phyloP scores from a whole-genome alignment of 30 jellyfish, hydroid and myxozoan genomes.

The Euphysa ruthae region DNA sequence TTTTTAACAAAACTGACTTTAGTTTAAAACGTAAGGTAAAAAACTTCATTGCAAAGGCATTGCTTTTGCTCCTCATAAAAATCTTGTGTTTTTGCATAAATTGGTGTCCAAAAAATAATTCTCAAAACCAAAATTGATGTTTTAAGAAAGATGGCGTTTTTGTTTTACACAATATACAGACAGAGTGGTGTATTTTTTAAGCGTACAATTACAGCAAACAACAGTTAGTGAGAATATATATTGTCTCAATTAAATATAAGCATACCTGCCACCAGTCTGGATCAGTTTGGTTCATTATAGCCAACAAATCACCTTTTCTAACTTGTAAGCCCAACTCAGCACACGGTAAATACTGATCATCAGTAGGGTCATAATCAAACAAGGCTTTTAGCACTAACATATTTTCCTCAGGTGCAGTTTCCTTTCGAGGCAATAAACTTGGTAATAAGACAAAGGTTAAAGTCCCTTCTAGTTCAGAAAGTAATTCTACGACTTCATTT shows the following conservation, averaged over 20 bases:
- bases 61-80: too few species aligned
- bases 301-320: conserved; percentile 78
- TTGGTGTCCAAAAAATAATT: too few species aligned
- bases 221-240: too few species aligned
- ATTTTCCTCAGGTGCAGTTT: conserved; percentile 43
- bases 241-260: background rate
- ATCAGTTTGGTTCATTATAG: conserved; percentile 70
- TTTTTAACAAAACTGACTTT: too few species aligned
- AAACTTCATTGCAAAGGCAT: too few species aligned
- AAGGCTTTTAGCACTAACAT: conserved; percentile 53
- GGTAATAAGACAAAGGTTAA: conserved; percentile 73
- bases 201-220: too few species aligned
- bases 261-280: conserved; percentile 98
- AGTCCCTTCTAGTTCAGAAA: conserved; percentile 92
- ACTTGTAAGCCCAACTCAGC: conserved; percentile 77
- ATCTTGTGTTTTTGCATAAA: too few species aligned
- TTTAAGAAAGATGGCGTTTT: too few species aligned
- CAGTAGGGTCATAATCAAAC: conserved; percentile 83
- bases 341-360: conserved; percentile 81
- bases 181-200: too few species aligned
- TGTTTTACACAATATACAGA: too few species aligned
- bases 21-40: too few species aligned
- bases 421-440: conserved; percentile 16
- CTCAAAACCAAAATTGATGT: too few species aligned
- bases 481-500: conserved; percentile 76